Conservation (phyloP, 2,113 vertebrate genomes). For the Origma solitaria region DNA sequence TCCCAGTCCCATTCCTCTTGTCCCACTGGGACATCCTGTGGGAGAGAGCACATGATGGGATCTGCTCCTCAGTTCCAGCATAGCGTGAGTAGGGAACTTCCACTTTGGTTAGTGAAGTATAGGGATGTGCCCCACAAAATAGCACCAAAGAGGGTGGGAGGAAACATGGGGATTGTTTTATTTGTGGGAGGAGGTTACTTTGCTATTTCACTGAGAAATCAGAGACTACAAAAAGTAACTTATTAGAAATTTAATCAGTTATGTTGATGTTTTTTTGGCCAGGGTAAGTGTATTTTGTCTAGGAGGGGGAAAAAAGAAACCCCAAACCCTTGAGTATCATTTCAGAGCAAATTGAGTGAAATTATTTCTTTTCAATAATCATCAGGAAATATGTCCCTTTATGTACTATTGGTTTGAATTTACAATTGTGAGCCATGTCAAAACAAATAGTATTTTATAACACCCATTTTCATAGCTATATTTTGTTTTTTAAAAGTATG, state of each 20-base stretch:
- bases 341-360: background rate
- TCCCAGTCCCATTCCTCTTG: background rate
- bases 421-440: background rate
- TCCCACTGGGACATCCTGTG: background rate
- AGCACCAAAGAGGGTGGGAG: background rate
- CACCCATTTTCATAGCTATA: background rate
- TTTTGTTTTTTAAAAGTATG: background rate
- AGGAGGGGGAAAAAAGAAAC: fast-evolving
- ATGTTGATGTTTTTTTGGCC: background rate
- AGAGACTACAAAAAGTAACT: background rate
- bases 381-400: background rate
- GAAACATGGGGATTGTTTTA: background rate
- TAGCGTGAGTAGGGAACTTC: background rate
- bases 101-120: background rate
- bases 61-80: background rate
- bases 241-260: background rate
- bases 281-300: background rate
- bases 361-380: background rate
- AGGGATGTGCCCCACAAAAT: background rate
- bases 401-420: background rate
- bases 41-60: background rate
- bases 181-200: background rate
- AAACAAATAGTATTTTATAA: background rate
- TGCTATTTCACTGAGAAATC: background rate
- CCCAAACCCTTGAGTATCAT: background rate